Conservation (phyloP, 2,888 invertebrate genomes). For the Eupithecia exiguata region DNA sequence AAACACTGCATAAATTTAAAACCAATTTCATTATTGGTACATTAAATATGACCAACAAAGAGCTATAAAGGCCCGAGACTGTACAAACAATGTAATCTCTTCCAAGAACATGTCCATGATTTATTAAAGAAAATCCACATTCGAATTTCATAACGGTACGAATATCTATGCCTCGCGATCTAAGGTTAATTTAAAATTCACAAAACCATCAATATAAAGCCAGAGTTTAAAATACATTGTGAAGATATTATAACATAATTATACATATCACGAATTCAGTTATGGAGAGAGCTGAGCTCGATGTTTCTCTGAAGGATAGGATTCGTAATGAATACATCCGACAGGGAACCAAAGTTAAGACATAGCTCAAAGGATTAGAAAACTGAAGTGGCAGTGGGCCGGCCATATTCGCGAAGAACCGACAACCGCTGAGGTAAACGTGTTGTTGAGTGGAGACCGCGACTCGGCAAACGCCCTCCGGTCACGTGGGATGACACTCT, state of each 20-base stretch:
- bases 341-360: too few relatives aligned
- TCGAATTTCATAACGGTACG: conserved; percentile 61
- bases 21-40: conserved; percentile 33
- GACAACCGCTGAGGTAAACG: too few relatives aligned
- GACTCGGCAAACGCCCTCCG: too few relatives aligned
- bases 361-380: too few relatives aligned
- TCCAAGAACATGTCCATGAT: conserved; percentile 63
- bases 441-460: too few relatives aligned
- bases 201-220: conserved; percentile 46
- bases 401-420: too few relatives aligned
- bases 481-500: too few relatives aligned
- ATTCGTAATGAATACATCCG: too few relatives aligned
- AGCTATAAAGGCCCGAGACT: conserved; percentile 59
- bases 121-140: conserved; percentile 65
- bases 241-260: conserved; percentile 6
- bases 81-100: conserved; percentile 71
- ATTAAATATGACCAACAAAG: conserved; percentile 56
- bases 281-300: too few relatives aligned
- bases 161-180: conserved; percentile 59
- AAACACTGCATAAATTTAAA: neutral
- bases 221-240: conserved; percentile 30
- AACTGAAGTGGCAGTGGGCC: too few relatives aligned
- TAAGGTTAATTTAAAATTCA: conserved; percentile 55
- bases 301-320: too few relatives aligned
- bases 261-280: neutral